Base-by-base conservation (phyloP, 2,797 vertebrate genomes). In the Oryzias sinensis region DNA sequence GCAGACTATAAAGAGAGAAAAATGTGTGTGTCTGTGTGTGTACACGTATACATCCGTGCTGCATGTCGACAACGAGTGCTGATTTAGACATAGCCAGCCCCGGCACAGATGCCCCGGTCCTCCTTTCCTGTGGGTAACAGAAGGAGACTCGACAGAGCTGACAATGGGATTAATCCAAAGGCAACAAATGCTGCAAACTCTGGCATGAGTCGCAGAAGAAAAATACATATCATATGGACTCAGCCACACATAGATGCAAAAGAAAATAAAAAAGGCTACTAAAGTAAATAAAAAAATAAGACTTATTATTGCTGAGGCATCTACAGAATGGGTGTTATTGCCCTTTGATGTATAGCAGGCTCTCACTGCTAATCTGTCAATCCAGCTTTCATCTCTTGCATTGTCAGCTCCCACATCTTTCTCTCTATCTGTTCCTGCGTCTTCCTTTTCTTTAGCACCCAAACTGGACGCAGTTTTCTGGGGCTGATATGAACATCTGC, bases 71-170 rank as follows among this genome's bases (percentile, higher is more conserved):
- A 70, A 86, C 86, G 85, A 91, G 80, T 90, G 86, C 90, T 90
- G 90, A 91, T 92, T 91, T 89, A 91, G 87, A 90, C 84, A 85
- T 89, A 89, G 87, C 83, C 82, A 85, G 86, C 79, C 76, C 84
- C 87, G 89, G 91, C 89, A 89, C 89, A 91, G 88, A 91, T 90
- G 88, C 88, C 85, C 76, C 48, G 73, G 73, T 85, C 77, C 77
- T 84, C 81, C 88, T 87, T 91, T 89, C 85, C 87, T 91, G 81
- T 86, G 80, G 81, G 85, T 74, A 84, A 92, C 91, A 91, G 89
- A 90, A 91, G 89, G 89, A 91, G 83, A 84, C 83, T 77, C 85
- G 91, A 90, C 87, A 59, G 81, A 85, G 84, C 88, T 88, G 82
- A 90, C 83, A 83, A 83, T 86, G 84, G 86, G 83, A 87, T 87